Evolutionary conservation across 2,888 invertebrate species (phyloP).

Genomic region (Epinotia nisella): DNA sequence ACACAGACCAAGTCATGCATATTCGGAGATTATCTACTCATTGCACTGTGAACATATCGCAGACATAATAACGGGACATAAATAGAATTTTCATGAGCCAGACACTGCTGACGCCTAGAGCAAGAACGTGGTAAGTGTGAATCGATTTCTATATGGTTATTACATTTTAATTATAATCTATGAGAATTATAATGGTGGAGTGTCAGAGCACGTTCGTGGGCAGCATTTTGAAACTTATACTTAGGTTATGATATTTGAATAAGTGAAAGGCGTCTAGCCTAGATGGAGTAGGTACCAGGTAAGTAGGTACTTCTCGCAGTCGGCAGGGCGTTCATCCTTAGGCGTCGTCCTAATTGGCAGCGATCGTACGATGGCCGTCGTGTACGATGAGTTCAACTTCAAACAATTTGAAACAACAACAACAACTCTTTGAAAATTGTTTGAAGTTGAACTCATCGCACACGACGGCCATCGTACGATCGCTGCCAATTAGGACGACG

Average conservation of each 20-base stretch:
- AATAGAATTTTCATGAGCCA: constrained; percentile 43
- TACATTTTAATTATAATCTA: background rate
- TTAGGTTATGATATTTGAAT: background rate
- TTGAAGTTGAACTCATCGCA: no score
- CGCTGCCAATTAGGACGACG: no score
- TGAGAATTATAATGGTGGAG: background rate
- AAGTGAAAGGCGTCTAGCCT: background rate
- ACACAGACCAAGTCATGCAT: no score
- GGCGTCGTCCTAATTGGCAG: no score
- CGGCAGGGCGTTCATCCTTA: no score
- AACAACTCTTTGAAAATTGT: no score
- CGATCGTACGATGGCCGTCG: no score
- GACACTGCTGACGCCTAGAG: constrained; percentile 3
- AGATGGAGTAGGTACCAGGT: background rate
- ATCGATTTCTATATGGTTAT: constrained; percentile 3
- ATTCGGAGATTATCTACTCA: background rate
- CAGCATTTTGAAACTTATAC: constrained; percentile 5
- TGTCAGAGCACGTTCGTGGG: background rate
- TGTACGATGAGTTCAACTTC: no score
- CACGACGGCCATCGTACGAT: no score
- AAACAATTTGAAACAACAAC: no score
- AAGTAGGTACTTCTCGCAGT: no score
- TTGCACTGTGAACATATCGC: constrained; percentile 5
- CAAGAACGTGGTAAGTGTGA: background rate
- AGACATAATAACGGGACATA: constrained; percentile 35